Percentiles rank a stretch among this genome's conserved stretches.
These are phyloP conservation scores for Dichetophora obliterata DNA, from an alignment of 2,888 invertebrate genomes.

Conservation along the genomic window DNA sequence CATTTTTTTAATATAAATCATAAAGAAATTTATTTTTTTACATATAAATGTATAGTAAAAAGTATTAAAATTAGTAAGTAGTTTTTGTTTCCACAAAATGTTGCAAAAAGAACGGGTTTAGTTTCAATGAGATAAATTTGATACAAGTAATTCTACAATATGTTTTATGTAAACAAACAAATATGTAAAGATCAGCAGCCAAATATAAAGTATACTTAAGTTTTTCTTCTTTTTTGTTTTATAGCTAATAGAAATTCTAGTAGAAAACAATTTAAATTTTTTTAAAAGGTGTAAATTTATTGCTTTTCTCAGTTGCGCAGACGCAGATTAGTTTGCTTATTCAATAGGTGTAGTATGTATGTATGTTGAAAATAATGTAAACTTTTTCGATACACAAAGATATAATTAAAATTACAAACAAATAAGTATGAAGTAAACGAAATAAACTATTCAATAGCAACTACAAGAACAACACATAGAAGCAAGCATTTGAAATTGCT, in stretches of 20 bases:
- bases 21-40: not conserved
- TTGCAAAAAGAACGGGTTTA: not conserved
- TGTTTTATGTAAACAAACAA: not conserved
- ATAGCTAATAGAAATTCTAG: not conserved
- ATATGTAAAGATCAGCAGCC: slow-evolving; percentile 1
- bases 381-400: not conserved
- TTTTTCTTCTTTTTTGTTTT: not conserved
- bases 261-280: not conserved
- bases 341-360: too few species aligned
- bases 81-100: not conserved
- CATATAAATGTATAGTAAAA: not conserved
- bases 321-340: slow-evolving; percentile 29
- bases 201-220: not conserved
- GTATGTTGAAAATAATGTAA: not conserved
- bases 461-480: too few species aligned
- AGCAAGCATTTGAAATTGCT: too few species aligned
- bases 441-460: too few species aligned
- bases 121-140: not conserved
- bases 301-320: slow-evolving; percentile 36
- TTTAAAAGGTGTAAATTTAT: slow-evolving; percentile 14
- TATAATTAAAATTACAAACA: not conserved
- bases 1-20: not conserved
- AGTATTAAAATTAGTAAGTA: slow-evolving; percentile 10
- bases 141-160: not conserved
- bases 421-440: not conserved